phyloP scores from a whole-genome alignment of 2,888 invertebrate genomes.

The Agrotis segetum region DNA sequence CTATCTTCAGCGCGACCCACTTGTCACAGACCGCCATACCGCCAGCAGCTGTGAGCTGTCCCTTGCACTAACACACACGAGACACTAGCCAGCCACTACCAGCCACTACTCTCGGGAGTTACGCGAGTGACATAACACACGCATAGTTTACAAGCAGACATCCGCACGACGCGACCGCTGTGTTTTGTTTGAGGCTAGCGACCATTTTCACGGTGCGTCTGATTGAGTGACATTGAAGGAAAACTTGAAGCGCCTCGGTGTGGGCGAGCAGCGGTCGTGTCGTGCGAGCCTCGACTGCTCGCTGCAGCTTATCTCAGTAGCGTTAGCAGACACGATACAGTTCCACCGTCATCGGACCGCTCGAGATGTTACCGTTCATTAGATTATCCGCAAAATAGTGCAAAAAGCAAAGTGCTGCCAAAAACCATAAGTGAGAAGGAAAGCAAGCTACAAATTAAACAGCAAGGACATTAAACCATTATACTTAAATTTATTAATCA shows the following conservation, averaged over 20 bases:
- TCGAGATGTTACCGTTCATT: background rate
- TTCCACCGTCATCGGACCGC: slow-evolving; percentile 2
- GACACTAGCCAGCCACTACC: too few species aligned
- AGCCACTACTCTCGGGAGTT: slow-evolving; percentile 67
- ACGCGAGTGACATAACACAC: slow-evolving; percentile 73
- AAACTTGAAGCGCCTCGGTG: slow-evolving; percentile 65
- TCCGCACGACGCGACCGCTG: slow-evolving; percentile 80
- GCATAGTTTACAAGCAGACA: slow-evolving; percentile 72
- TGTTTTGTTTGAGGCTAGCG: slow-evolving; percentile 78
- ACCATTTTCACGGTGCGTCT: slow-evolving; percentile 75
- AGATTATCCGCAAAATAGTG: slow-evolving; percentile 7
- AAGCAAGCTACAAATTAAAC: slow-evolving; percentile 82
- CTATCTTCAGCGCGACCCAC: slow-evolving; percentile 90
- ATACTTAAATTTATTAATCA: slow-evolving; percentile 90
- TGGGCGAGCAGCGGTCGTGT: slow-evolving; percentile 60
- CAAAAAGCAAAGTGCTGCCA: slow-evolving; percentile 4
- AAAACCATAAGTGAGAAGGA: slow-evolving; percentile 17
- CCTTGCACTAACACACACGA: slow-evolving; percentile 51
- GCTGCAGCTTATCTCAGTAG: slow-evolving; percentile 49
- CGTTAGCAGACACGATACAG: slow-evolving; percentile 12
- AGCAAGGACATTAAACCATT: slow-evolving; percentile 82
- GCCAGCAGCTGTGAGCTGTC: slow-evolving; percentile 49
- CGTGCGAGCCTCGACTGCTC: slow-evolving; percentile 56
- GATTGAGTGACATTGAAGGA: slow-evolving; percentile 80
- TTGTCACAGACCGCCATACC: slow-evolving; percentile 89